Evolutionary conservation across 2,797 vertebrate species (phyloP).

Genomic region (Notolabrus celidotus): DNA sequence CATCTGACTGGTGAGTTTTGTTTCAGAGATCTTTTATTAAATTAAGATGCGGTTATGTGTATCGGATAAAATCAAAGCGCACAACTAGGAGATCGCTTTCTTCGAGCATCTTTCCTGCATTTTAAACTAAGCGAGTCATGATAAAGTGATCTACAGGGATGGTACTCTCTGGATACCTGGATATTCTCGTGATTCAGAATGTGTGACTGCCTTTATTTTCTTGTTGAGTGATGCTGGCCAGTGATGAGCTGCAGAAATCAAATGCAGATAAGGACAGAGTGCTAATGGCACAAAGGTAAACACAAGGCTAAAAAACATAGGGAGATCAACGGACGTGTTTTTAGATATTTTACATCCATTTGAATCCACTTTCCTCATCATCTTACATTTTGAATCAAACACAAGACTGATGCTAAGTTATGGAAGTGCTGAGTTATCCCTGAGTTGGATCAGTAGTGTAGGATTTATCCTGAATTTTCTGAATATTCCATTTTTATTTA

Average conservation of each 20-base stretch:
- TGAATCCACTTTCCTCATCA: neutral
- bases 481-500: neutral
- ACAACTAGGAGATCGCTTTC: constrained; percentile 9
- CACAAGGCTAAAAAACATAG: constrained; percentile 31
- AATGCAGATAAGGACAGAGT: constrained; percentile 60
- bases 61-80: neutral
- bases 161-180: neutral
- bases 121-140: constrained; percentile 36
- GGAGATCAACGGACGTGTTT: neutral
- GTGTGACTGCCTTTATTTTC: constrained; percentile 28
- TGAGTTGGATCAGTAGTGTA: too few species aligned
- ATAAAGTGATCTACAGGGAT: constrained; percentile 7
- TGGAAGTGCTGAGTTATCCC: constrained; percentile 39
- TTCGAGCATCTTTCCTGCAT: constrained; percentile 18
- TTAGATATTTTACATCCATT: neutral
- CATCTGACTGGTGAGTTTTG: constrained; percentile 80
- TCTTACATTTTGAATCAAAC: neutral
- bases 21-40: constrained; percentile 7
- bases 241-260: constrained; percentile 63
- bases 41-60: constrained; percentile 25
- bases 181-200: constrained; percentile 35
- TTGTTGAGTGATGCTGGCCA: constrained; percentile 42
- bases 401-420: constrained; percentile 17
- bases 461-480: neutral
- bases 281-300: constrained; percentile 57